Conservation (phyloP, 2,797 vertebrate species). For the Tolypeutes matacus region DNA sequence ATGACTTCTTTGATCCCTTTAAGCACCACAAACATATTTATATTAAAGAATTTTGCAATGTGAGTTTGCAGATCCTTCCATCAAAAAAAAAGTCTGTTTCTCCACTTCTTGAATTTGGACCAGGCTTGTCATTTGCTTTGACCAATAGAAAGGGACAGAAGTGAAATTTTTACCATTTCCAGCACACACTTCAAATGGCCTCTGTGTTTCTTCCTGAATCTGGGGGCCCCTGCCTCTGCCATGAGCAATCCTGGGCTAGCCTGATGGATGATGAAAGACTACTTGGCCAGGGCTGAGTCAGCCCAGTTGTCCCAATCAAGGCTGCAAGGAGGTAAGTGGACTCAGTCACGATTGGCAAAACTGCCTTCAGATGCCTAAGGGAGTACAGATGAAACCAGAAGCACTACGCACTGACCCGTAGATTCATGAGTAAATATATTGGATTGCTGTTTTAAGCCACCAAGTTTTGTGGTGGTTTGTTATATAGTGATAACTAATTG, state of each 20-base stretch:
- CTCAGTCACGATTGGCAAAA: not conserved
- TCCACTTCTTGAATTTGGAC: not conserved
- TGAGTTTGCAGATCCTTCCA: not conserved
- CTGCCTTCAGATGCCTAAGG: not conserved
- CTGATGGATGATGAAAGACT: not conserved
- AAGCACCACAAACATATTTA: not conserved
- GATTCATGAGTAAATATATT: not conserved
- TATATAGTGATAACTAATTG: not conserved
- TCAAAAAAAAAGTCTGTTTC: not conserved
- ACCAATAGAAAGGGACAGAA: constrained; percentile 4
- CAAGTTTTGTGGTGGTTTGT: not conserved
- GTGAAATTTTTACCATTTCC: not conserved
- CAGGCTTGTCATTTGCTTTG: constrained; percentile 15
- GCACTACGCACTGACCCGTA: not conserved
- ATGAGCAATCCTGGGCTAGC: not conserved
- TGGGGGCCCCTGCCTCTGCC: not conserved
- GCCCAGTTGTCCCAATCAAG: not conserved
- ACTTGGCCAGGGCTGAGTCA: not conserved
- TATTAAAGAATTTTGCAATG: not conserved
- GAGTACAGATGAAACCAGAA: not conserved
- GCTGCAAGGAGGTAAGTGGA: not conserved
- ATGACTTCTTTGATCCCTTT: constrained; percentile 20
- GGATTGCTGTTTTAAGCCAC: not conserved
- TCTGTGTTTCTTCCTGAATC: not conserved
- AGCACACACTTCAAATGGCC: not conserved